Evolutionary conservation across 2,888 invertebrate species (phyloP).

Genomic region (Drosophila hamatofila): DNA sequence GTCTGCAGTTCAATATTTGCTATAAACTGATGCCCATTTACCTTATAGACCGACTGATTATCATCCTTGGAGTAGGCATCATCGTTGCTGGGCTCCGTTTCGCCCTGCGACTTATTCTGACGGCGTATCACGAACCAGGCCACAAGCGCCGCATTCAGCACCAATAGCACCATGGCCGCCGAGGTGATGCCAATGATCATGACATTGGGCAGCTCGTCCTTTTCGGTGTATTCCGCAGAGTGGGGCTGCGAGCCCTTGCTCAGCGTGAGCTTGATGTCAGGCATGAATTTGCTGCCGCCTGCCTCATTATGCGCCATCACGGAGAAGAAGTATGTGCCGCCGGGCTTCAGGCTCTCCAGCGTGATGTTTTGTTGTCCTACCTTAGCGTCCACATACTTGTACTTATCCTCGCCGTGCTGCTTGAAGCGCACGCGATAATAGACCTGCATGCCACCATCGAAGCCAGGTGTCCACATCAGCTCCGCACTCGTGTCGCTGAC

Average conservation of each 20-base stretch:
- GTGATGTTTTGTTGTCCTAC: slow-evolving; percentile 78
- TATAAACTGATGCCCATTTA: slow-evolving; percentile 38
- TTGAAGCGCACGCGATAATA: slow-evolving; percentile 81
- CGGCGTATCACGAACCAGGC: slow-evolving; percentile 84
- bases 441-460: slow-evolving; percentile 82
- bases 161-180: slow-evolving; percentile 82
- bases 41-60: slow-evolving; percentile 84
- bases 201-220: slow-evolving; percentile 83
- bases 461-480: slow-evolving; percentile 80
- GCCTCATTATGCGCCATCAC: slow-evolving; percentile 84
- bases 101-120: slow-evolving; percentile 81
- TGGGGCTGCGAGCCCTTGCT: slow-evolving; percentile 80
- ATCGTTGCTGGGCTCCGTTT: slow-evolving; percentile 81
- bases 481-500: slow-evolving; percentile 80
- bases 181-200: slow-evolving; percentile 84
- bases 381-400: slow-evolving; percentile 80
- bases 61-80: slow-evolving; percentile 84
- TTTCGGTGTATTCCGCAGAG: slow-evolving; percentile 81
- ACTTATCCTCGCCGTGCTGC: slow-evolving; percentile 81
- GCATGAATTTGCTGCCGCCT: slow-evolving; percentile 82
- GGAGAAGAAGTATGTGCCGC: slow-evolving; percentile 80
- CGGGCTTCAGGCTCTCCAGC: slow-evolving; percentile 78
- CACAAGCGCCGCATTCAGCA: slow-evolving; percentile 82
- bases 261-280: slow-evolving; percentile 78
- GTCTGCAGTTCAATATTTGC: slow-evolving; percentile 13